These are phyloP conservation scores for Myopa testacea DNA, from an alignment of 2,888 invertebrate species.

Conservation along the genomic window DNA sequence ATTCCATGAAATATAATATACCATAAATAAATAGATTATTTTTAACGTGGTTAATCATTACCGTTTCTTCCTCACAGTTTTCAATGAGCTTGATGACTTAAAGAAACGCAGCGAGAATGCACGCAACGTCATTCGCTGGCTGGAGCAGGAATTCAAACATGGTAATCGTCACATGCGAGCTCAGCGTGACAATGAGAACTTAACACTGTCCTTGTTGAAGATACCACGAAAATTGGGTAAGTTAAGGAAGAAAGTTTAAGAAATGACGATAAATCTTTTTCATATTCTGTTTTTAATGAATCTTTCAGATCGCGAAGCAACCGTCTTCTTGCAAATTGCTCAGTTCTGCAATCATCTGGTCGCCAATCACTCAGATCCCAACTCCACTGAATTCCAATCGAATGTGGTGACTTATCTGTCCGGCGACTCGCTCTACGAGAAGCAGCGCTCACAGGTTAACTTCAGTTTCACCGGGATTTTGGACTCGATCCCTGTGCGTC, in stretches of 20 bases:
- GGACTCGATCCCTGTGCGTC: conserved; percentile 82
- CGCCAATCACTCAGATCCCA: conserved; percentile 70
- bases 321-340: conserved; percentile 66
- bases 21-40: neutral
- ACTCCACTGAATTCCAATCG: conserved; percentile 64
- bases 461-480: conserved; percentile 84
- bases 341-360: conserved; percentile 68
- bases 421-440: conserved; percentile 70
- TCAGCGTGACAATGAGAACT: conserved; percentile 85
- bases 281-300: neutral
- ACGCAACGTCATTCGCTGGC: conserved; percentile 92
- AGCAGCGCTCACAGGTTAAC: conserved; percentile 68
- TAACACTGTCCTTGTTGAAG: conserved; percentile 78
- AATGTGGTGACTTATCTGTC: conserved; percentile 82
- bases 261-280: conserved; percentile 10
- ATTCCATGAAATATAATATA: neutral
- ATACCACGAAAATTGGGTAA: conserved; percentile 83
- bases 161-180: conserved; percentile 90
- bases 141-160: conserved; percentile 86
- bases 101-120: conserved; percentile 88
- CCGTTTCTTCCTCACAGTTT: conserved; percentile 73
- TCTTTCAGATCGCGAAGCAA: conserved; percentile 65
- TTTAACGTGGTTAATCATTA: neutral
- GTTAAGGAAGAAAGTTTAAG: conserved; percentile 48
- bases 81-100: conserved; percentile 87